phyloP scores from a whole-genome alignment of 92 coral and sea anemone species.

The Zoanthus solanderi region DNA sequence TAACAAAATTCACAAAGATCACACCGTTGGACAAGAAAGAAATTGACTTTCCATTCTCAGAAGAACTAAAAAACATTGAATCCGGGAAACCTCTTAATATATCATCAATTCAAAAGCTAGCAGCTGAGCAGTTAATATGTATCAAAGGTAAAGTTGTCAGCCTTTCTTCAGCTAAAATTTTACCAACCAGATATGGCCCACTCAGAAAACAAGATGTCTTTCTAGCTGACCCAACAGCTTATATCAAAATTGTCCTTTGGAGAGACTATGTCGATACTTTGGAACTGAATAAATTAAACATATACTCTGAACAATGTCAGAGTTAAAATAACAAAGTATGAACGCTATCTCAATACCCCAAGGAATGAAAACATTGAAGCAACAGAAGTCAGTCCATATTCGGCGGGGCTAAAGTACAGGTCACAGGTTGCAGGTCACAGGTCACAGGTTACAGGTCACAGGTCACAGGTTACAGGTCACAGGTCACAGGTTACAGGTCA shows the following conservation, averaged over 20 bases:
- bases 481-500: too few species aligned
- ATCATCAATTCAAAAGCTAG: slow-evolving; percentile 60
- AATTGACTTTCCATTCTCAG: slow-evolving; percentile 53
- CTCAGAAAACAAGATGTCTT: slow-evolving; percentile 45
- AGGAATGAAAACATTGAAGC: slow-evolving; percentile 28
- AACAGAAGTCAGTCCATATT: slow-evolving; percentile 18
- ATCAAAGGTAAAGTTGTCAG: slow-evolving; percentile 54
- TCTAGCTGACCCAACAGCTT: slow-evolving; percentile 56
- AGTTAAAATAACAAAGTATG: slow-evolving; percentile 24
- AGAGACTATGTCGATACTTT: slow-evolving; percentile 47
- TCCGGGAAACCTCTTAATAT: slow-evolving; percentile 58
- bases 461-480: too few species aligned
- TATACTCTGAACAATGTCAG: slow-evolving; percentile 40
- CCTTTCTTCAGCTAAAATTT: slow-evolving; percentile 45
- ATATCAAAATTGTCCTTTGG: slow-evolving; percentile 58
- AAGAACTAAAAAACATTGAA: slow-evolving; percentile 47
- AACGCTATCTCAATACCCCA: slow-evolving; percentile 52
- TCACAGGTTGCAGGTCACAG: too few species aligned
- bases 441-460: too few species aligned
- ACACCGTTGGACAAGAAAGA: slow-evolving; percentile 55
- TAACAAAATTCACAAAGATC: slow-evolving; percentile 56
- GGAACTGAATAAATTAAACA: slow-evolving; percentile 29
- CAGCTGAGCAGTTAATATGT: slow-evolving; percentile 58
- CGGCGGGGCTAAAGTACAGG: too few species aligned
- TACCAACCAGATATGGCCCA: slow-evolving; percentile 46